phyloP scores from a whole-genome alignment of 2,797 vertebrate genomes.

The Staurois parvus region DNA sequence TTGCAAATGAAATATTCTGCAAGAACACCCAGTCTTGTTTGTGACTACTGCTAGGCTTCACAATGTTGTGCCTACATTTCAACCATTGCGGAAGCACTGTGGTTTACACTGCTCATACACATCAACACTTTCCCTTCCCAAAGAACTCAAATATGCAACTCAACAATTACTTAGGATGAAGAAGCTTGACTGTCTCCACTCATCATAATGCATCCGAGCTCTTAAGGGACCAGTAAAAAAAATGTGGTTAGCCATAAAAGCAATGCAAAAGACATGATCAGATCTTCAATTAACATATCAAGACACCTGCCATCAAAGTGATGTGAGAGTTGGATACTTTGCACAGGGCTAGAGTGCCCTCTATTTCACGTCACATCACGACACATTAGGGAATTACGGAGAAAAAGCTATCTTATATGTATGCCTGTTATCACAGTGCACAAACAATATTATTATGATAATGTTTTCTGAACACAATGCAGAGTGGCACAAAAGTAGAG shows the following conservation, averaged over 20 bases:
- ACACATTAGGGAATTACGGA: constrained; percentile 21
- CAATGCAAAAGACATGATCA: constrained; percentile 40
- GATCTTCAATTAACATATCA: constrained; percentile 48
- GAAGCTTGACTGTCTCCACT: constrained; percentile 1
- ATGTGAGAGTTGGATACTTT: constrained; percentile 41
- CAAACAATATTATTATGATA: constrained; percentile 46
- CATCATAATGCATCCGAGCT: constrained; percentile 24
- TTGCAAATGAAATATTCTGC: background rate
- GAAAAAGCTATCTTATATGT: constrained; percentile 14
- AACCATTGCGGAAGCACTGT: background rate
- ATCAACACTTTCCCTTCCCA: background rate
- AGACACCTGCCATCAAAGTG: constrained; percentile 50
- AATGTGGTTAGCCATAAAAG: constrained; percentile 45
- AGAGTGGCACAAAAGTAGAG: background rate
- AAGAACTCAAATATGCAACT: constrained; percentile 22
- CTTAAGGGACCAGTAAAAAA: constrained; percentile 40
- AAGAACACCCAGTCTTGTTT: background rate
- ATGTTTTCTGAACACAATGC: constrained; percentile 13
- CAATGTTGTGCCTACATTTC: too few species aligned
- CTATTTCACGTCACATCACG: constrained; percentile 4
- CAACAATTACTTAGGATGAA: constrained; percentile 32
- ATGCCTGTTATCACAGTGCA: constrained; percentile 31
- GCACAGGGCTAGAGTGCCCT: constrained; percentile 19
- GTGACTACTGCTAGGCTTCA: background rate
- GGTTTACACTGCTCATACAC: constrained; percentile 1